Percentiles rank a stretch among this genome's conserved stretches.
phyloP scores from a whole-genome alignment of 2,888 invertebrate species.

The Muschampia plurimacula region DNA sequence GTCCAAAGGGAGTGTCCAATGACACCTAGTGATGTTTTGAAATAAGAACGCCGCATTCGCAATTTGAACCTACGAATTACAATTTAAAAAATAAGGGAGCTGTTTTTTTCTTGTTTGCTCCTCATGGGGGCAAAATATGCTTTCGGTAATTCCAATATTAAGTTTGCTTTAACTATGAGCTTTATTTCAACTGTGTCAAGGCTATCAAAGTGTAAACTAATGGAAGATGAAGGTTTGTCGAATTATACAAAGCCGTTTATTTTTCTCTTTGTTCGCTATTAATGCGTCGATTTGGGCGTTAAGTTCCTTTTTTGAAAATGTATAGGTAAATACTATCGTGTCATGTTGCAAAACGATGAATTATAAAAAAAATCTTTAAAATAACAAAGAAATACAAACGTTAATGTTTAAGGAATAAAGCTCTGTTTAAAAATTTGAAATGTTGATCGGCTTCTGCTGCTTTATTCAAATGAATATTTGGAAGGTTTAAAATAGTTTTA shows the following conservation, averaged over 20 bases:
- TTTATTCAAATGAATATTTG: constrained; percentile 23
- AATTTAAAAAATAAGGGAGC: constrained; percentile 79
- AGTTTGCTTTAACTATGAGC: constrained; percentile 45
- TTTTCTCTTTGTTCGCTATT: constrained; percentile 81
- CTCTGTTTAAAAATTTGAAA: constrained; percentile 10
- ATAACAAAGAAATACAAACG: constrained; percentile 47
- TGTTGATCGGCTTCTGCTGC: background rate
- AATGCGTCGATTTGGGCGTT: constrained; percentile 84
- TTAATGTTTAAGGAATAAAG: constrained; percentile 8
- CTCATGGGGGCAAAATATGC: constrained; percentile 48
- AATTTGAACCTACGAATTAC: constrained; percentile 85
- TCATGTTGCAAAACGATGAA: constrained; percentile 72
- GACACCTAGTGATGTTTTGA: constrained; percentile 85
- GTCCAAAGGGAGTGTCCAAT: constrained; percentile 77
- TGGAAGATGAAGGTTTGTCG: constrained; percentile 50
- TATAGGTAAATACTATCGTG: constrained; percentile 83
- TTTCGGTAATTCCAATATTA: background rate
- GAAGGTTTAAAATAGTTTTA: constrained; percentile 5
- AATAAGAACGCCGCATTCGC: constrained; percentile 84
- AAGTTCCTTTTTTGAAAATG: constrained; percentile 83
- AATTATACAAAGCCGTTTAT: constrained; percentile 84
- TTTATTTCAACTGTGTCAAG: constrained; percentile 45
- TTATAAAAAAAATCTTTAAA: constrained; percentile 45
- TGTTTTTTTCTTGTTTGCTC: constrained; percentile 68
- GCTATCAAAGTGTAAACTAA: constrained; percentile 2